Base-by-base conservation (phyloP, 2,113 vertebrate genomes). In the Xiphophorus hellerii region DNA sequence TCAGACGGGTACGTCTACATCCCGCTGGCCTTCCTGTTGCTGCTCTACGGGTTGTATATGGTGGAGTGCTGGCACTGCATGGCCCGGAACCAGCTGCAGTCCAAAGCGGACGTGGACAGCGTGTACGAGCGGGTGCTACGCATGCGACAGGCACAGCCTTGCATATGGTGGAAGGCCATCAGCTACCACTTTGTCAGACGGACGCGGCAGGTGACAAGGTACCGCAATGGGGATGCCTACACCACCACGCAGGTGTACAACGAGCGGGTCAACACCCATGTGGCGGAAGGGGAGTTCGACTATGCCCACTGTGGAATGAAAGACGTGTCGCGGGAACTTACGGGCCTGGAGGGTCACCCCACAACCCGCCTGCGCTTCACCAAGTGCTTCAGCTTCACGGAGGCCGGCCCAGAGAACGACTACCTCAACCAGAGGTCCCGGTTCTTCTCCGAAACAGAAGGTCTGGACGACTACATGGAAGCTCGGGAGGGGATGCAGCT, bases 111-210 rank as follows among this genome's bases (percentile, higher is more conserved):
- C 0, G 92, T 96, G 81, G 95, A 95, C 88, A 96, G 94, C 0
- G 96, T 97, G 82, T 96, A 98, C 0, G 96, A 98, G 76, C 94
- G 96, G 7, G 95, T 97, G 81, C 93, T 94, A 77, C 94, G 93
- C 54, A 97, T 98, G 97, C 96, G 91, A 30, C 95, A 94, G 88
- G 96, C 97, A 28, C 95, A 94, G 0, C 96, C 97, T 0, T 96
- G 96, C 87, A 96, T 97, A 54, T 98, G 96, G 96, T 97, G 97
- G 97, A 98, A 97, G 88, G 97, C 97, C 79, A 96, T 98, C 88
- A 96, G 96, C 89, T 98, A 97, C 87, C 97, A 98, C 77, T 97
- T 96, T 0, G 96, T 96, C 0, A 93, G 96, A 2, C 87, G 96
- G 66, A 97, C 96, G 0, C 93, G 96, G 22, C 96, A 97, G 80